Percentiles rank a stretch among this genome's conserved stretches.
Evolutionary conservation across 1,140 invertebrate genomes (phyloP).

Genomic region (Apis laboriosa): DNA sequence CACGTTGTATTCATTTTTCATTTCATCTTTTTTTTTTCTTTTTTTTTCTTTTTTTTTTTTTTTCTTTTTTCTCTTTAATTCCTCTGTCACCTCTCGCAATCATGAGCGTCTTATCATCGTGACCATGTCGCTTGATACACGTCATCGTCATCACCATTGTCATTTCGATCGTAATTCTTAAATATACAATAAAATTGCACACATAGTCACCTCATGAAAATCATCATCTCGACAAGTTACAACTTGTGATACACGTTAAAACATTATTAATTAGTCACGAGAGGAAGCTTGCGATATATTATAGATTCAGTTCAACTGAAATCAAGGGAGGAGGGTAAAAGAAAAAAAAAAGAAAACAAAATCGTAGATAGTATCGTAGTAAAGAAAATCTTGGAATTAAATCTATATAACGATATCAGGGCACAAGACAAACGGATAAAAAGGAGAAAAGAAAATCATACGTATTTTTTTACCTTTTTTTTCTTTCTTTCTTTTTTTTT

Average conservation of each 20-base stretch:
- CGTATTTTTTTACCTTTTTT: neutral
- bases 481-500: neutral
- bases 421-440: slow-evolving; percentile 5
- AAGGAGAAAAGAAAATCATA: neutral
- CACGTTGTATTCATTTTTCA: slow-evolving; percentile 75
- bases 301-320: neutral
- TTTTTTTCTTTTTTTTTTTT: neutral
- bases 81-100: slow-evolving; percentile 9
- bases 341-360: neutral
- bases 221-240: slow-evolving; percentile 52
- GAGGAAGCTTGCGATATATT: neutral
- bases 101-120: slow-evolving; percentile 35
- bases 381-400: neutral
- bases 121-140: slow-evolving; percentile 52
- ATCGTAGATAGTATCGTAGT: neutral
- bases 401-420: neutral
- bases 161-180: slow-evolving; percentile 18
- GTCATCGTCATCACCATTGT: slow-evolving; percentile 61
- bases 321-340: neutral
- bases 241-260: slow-evolving; percentile 58
- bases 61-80: neutral
- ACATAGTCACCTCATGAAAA: slow-evolving; percentile 65
- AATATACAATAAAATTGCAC: slow-evolving; percentile 63
- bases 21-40: slow-evolving; percentile 1
- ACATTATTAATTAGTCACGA: slow-evolving; percentile 58